Evolutionary conservation across 2,797 vertebrate genomes (phyloP).

Genomic region (Sebastes kiyomatsui): DNA sequence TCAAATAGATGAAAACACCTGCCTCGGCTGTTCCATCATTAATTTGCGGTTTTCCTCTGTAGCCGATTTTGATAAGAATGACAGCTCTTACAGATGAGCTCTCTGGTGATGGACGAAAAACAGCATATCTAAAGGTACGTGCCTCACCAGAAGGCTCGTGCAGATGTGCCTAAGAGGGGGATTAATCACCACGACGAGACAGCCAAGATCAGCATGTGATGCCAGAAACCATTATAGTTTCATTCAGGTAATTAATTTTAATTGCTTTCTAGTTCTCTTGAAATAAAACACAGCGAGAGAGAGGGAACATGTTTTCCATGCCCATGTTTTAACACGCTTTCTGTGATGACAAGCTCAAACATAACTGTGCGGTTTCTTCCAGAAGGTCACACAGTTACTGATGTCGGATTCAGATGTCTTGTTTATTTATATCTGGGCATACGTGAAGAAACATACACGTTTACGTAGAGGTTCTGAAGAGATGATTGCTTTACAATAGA

Average conservation of each 20-base stretch:
- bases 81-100: conserved; percentile 8
- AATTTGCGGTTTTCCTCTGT: conserved; percentile 57
- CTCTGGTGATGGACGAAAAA: conserved; percentile 27
- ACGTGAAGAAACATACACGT: neutral
- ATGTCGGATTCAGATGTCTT: conserved; percentile 17
- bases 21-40: conserved; percentile 31
- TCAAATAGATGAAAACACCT: conserved; percentile 47
- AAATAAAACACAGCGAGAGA: conserved; percentile 45
- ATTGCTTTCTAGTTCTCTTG: conserved; percentile 76
- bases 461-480: neutral
- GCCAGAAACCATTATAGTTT: conserved; percentile 82
- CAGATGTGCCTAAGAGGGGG: conserved; percentile 71
- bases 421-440: conserved; percentile 55
- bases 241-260: conserved; percentile 81
- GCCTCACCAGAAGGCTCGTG: conserved; percentile 47
- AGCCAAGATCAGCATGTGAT: conserved; percentile 59
- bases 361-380: conserved; percentile 54
- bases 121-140: conserved; percentile 22
- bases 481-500: neutral
- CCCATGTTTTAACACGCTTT: conserved; percentile 81
- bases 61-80: conserved; percentile 17
- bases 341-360: conserved; percentile 74
- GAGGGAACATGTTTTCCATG: conserved; percentile 55
- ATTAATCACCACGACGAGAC: conserved; percentile 71
- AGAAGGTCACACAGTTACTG: conserved; percentile 34